Evolutionary conservation across 2,797 vertebrate species (phyloP), one percentile per base, ranked within the genome.

Genomic region (Tangara arthus): DNA sequence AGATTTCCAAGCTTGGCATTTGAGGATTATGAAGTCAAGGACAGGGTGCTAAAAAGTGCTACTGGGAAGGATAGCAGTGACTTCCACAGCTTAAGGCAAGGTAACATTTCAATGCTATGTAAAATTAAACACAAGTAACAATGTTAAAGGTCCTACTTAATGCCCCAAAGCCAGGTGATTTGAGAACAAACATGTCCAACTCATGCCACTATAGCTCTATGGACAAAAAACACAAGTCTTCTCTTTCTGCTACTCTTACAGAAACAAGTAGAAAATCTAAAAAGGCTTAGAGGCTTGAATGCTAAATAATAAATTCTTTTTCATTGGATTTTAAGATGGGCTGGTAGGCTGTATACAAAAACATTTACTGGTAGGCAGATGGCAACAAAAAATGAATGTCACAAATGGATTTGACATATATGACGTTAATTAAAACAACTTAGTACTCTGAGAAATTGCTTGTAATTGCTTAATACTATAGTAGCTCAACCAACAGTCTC

Each of bases 51-150:
- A 91, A 94, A 93, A 91, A 91, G 61, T 92, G 93, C 77, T 89
- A 90, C 71, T 84, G 91, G 75, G 96, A 80, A 94, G 49, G 57
- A 89, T 63, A 91, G 88, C 59, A 91, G 82, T 87, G 86, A 78
- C 77, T 94, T 93, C 87, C 63, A 88, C 82, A 60, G 94, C 78
- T 97, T 41, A 88, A 72, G 92, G 96, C 93, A 95, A 97, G 60
- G 59, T 69, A 93, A 80, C 35, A 82, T 75, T 93, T 96, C 95
- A 89, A 56, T 47, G 60, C 50, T 72, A 87, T 63, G 52, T 77
- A 95, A 97, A 97, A 95, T 87, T 90, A 97, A 97, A 96, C 22
- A 95, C 66, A 93, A 95, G 90, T 68, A 97, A 88, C 49, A 73
- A 84, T 93, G 80, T 92, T 95, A 95, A 91, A 60, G 65, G 90